phyloP scores from a whole-genome alignment of 2,113 vertebrate genomes.

The Cynoglossus semilaevis region DNA sequence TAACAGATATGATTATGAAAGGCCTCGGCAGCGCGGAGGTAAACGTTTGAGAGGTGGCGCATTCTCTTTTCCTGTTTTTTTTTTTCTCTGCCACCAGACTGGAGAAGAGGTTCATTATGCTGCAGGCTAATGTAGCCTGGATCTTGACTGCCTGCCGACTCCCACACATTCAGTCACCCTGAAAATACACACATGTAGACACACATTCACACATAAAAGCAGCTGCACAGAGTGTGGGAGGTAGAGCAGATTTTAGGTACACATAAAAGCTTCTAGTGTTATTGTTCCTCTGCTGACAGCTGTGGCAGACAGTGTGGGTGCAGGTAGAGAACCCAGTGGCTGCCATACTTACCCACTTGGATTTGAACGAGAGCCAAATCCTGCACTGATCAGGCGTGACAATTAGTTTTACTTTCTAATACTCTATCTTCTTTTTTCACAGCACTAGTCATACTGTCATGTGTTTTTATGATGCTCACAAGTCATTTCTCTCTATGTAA shows the following conservation, averaged over 20 bases:
- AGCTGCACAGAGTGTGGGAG: constrained; percentile 30
- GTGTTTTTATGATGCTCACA: too few species aligned
- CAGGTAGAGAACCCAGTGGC: constrained; percentile 7
- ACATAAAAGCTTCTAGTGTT: constrained; percentile 66
- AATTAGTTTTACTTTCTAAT: too few species aligned
- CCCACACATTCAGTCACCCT: constrained; percentile 34
- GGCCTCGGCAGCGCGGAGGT: constrained; percentile 30
- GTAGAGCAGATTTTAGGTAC: constrained; percentile 52
- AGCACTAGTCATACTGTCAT: too few species aligned
- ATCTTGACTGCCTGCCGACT: constrained; percentile 25
- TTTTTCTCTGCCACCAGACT: constrained; percentile 34
- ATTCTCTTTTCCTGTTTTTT: constrained; percentile 15
- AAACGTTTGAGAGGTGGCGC: constrained; percentile 46
- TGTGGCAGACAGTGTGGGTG: constrained; percentile 58
- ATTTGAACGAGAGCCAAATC: neutral
- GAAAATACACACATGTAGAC: constrained; percentile 21
- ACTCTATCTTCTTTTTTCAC: too few species aligned
- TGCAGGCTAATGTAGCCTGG: constrained; percentile 26
- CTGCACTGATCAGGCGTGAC: neutral
- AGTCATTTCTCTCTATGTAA: too few species aligned
- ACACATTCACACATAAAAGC: constrained; percentile 33
- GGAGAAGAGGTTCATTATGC: constrained; percentile 41
- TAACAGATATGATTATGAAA: constrained; percentile 32
- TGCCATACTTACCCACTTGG: constrained; percentile 11
- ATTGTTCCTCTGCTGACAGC: constrained; percentile 59